Evolutionary conservation across 2,888 invertebrate species (phyloP).

Genomic region (Podabrus alpinus): DNA sequence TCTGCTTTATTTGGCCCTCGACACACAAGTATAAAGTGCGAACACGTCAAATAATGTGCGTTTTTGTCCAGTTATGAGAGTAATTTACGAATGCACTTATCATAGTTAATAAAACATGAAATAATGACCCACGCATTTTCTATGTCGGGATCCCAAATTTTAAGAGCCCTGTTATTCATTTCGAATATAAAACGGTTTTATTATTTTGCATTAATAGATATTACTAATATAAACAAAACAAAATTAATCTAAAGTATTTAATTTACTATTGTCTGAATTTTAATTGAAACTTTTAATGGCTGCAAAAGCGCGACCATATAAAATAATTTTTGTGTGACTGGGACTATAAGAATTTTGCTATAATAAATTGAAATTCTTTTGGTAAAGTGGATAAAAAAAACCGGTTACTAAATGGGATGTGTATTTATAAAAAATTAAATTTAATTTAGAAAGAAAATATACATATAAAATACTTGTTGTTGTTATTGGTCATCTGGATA

Average conservation of each 20-base stretch:
- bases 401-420: not conserved
- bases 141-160: not conserved
- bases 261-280: not conserved
- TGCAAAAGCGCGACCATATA: not conserved
- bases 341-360: not conserved
- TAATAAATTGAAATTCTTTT: not conserved
- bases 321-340: not conserved
- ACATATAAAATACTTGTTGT: not conserved
- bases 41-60: not conserved
- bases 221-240: too few relatives aligned
- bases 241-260: not conserved
- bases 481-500: not conserved
- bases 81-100: not conserved
- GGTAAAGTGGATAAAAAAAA: not conserved
- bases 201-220: not conserved
- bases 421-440: not conserved
- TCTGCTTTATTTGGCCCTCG: not conserved
- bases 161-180: not conserved
- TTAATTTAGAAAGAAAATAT: not conserved
- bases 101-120: not conserved
- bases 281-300: not conserved
- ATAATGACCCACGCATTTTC: not conserved
- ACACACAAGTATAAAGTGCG: not conserved
- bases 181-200: not conserved
- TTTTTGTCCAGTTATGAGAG: not conserved